Evolutionary conservation across 2,113 vertebrate species (phyloP), one percentile per base, ranked within the genome.

Genomic region (Nanorana parkeri): DNA sequence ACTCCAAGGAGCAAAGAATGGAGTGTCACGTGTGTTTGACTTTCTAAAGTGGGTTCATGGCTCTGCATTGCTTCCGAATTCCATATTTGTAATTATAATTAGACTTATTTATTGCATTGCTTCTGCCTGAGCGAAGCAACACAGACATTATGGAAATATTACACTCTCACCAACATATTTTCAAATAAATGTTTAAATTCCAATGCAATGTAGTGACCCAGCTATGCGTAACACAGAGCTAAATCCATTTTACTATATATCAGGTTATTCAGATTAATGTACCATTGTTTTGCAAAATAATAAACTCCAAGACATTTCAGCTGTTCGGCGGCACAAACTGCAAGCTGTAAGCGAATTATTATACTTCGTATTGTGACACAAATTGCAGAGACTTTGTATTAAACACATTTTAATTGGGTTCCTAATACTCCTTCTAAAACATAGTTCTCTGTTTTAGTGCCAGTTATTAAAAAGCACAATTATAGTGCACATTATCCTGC

Each of bases 21-120:
- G 69, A 75, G 60, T 55, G 28, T 75, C 72, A 75, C 54, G 17
- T 75, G 68, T 51, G 51, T 24, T 32, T 75, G 56, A 75, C 72
- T 75, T 75, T 75, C 20, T 36, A 75, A 75, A 61, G 72, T 56
- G 23, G 72, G 56, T 61, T 75, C 71, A 60, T 55, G 28, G 71
- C 55, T 58, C 72, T 16, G 28, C 72, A 56, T 26, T 26, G 28
- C n/a, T 13, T 15, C 2, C 41, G 36, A 20, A 41, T 75, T 75
- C 16, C 29, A 15, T 61, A 75, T 75, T 75, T 75, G 72, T 60
- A 75, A 75, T 75, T 75, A 75, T 75, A 75, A 75, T 60, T 60
- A 61, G 11, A 21, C 29, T 74, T 75, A 75, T 75, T 75, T 75
- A 75, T 75, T 61, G 55, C 23, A 75, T 61, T 29, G n/a, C 71